These are phyloP conservation scores for Leptinotarsa rubiginosa DNA, from an alignment of 2,888 invertebrate species.

Conservation along the genomic window DNA sequence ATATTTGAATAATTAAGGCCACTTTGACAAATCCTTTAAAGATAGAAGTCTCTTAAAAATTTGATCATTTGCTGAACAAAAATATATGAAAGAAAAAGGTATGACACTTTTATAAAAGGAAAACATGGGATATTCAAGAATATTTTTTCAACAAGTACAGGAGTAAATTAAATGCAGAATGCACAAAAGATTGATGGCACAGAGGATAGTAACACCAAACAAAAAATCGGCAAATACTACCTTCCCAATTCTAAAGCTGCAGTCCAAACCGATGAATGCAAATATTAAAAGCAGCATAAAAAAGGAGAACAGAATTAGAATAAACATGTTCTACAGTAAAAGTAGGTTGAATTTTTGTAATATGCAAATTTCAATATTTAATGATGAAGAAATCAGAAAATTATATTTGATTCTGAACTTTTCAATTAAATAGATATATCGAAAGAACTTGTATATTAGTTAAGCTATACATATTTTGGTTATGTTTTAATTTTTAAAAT, in stretches of 20 bases:
- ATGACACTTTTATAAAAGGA: too few species aligned
- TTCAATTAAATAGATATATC: too few species aligned
- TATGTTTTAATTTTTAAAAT: too few species aligned
- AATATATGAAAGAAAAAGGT: background rate
- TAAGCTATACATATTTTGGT: too few species aligned
- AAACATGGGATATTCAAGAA: too few species aligned
- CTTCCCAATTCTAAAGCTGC: conserved; percentile 80
- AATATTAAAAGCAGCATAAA: conserved; percentile 56
- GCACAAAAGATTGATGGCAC: conserved; percentile 75
- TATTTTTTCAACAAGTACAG: conserved; percentile 51
- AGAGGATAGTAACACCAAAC: conserved; percentile 75
- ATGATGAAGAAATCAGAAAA: too few species aligned
- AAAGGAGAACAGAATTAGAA: conserved; percentile 37
- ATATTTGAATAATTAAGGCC: conserved; percentile 24
- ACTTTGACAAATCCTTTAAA: background rate
- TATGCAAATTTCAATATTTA: too few species aligned
- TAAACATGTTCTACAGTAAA: conserved; percentile 16
- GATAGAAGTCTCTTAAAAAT: background rate
- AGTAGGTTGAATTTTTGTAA: too few species aligned
- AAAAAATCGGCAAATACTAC: conserved; percentile 83
- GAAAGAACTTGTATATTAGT: too few species aligned
- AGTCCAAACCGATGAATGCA: conserved; percentile 53
- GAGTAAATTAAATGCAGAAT: conserved; percentile 73
- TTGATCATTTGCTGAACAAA: background rate
- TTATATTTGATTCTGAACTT: too few species aligned